Evolutionary conservation across 2,888 invertebrate species (phyloP).

Genomic region (Athalia cordata): DNA sequence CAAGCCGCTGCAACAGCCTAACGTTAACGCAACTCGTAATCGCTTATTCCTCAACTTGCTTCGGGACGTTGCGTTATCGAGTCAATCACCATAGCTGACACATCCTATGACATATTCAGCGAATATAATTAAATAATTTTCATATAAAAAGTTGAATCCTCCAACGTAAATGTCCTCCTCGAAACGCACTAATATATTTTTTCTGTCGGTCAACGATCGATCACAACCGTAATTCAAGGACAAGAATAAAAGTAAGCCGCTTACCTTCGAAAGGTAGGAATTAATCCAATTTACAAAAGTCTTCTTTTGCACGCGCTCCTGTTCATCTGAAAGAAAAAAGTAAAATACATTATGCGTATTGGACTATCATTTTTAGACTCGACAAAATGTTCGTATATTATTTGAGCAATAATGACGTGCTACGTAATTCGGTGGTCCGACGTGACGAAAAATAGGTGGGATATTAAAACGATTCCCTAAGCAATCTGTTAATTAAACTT

Average conservation of each 20-base stretch:
- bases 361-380: not conserved
- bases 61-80: not conserved
- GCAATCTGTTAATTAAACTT: conserved; percentile 25
- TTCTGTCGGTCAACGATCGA: conserved; percentile 19
- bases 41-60: conserved; percentile 2
- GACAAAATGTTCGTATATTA: not conserved
- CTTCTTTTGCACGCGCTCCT: conserved; percentile 99
- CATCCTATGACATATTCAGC: too few species aligned
- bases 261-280: conserved; percentile 96
- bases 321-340: conserved; percentile 90
- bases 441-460: not conserved
- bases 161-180: not conserved
- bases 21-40: conserved; percentile 15
- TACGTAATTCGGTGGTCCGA: too few species aligned
- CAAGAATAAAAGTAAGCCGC: conserved; percentile 52
- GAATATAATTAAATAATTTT: not conserved
- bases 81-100: not conserved
- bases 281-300: conserved; percentile 99
- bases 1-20: not conserved
- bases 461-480: not conserved
- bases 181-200: conserved; percentile 2
- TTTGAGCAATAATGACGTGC: too few species aligned
- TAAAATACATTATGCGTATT: not conserved
- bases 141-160: not conserved
- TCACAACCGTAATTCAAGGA: conserved; percentile 34